Conservation (phyloP, 2,113 vertebrate species). For the Megaceryle torquata region DNA sequence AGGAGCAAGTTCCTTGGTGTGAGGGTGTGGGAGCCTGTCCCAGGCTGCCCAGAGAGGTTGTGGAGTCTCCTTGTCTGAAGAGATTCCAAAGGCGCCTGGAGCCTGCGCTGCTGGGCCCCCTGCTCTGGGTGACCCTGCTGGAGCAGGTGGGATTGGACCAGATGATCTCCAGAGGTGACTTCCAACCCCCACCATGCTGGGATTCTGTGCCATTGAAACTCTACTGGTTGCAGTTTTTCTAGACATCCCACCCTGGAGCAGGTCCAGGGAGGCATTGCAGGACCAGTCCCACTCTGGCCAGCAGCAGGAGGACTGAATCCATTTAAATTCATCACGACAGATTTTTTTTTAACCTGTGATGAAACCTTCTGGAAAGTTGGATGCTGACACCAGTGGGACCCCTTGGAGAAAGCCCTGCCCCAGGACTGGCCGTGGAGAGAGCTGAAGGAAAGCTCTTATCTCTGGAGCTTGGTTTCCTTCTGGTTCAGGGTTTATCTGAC, state of each 20-base stretch:
- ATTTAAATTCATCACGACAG: not conserved
- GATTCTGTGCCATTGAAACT: not conserved
- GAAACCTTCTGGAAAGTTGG: not conserved
- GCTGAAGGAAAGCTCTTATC: constrained; percentile 2
- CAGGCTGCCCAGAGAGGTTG: no score
- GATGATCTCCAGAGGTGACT: not conserved
- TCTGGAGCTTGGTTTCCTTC: constrained; percentile 22
- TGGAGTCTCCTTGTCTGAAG: no score
- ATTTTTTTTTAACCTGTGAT: not conserved
- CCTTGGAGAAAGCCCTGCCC: not conserved
- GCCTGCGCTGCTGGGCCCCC: no score
- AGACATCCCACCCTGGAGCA: not conserved
- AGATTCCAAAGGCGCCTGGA: no score
- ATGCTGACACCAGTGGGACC: not conserved
- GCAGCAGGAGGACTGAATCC: not conserved
- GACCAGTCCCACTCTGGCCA: not conserved
- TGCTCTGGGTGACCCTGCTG: not conserved
- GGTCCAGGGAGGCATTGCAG: not conserved
- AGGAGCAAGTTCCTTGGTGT: no score
- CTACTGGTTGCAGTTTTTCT: not conserved
- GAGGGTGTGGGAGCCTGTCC: no score
- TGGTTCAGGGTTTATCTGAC: constrained; percentile 43
- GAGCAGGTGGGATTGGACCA: not conserved
- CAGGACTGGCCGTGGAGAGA: not conserved
- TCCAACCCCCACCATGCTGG: not conserved